Conservation (phyloP, 2,888 invertebrate genomes). For the Bimastos eiseni region DNA sequence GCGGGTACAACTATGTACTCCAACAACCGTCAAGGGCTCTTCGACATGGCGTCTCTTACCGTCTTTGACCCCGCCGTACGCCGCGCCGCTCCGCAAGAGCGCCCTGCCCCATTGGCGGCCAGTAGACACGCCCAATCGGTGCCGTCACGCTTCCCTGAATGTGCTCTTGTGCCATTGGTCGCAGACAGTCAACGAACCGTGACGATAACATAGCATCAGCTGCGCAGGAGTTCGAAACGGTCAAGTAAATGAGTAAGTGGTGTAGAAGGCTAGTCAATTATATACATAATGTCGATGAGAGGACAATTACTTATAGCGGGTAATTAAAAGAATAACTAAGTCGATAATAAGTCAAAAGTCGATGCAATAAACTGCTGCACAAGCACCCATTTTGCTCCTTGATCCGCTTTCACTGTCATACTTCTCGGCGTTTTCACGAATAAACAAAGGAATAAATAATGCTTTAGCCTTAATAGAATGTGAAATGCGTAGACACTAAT, state of each 20-base stretch:
- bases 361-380: not conserved
- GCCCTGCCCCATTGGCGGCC: not conserved
- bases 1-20: not conserved
- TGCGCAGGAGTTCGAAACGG: not conserved
- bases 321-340: not conserved
- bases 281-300: conserved; percentile 1
- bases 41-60: not conserved
- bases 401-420: not conserved
- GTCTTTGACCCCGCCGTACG: not conserved
- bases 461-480: not conserved
- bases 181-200: not conserved
- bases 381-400: not conserved
- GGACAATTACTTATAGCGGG: not conserved
- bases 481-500: too few species aligned
- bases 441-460: not conserved
- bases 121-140: not conserved
- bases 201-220: not conserved
- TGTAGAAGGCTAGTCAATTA: not conserved
- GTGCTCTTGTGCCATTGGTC: not conserved
- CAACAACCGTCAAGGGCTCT: not conserved
- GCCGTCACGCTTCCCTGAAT: not conserved
- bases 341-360: not conserved
- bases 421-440: not conserved
- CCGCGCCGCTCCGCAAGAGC: conserved; percentile 4
- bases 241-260: conserved; percentile 2